phyloP scores from a whole-genome alignment of 2,888 invertebrate species.

The Ommatoiulus sabulosus region DNA sequence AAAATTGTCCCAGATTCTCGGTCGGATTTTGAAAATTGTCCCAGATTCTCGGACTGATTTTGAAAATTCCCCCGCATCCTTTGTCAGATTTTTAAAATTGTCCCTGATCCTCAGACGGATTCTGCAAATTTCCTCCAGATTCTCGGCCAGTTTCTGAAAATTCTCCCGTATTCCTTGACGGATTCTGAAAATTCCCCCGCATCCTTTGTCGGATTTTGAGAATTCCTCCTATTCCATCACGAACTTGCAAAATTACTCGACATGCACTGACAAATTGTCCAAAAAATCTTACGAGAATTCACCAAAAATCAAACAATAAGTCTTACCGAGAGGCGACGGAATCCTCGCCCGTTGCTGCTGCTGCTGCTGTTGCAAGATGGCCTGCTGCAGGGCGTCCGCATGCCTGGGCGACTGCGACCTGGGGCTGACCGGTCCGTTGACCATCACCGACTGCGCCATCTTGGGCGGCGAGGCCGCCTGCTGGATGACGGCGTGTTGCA shows the following conservation, averaged over 20 bases:
- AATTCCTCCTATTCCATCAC: too few relatives aligned
- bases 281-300: neutral
- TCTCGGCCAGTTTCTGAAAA: too few relatives aligned
- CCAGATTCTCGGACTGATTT: too few relatives aligned
- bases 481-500: constrained; percentile 58
- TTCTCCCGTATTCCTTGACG: too few relatives aligned
- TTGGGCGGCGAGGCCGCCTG: constrained; percentile 57
- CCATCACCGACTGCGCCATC: constrained; percentile 12
- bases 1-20: too few relatives aligned
- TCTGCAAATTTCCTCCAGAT: too few relatives aligned
- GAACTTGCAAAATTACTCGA: neutral
- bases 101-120: too few relatives aligned
- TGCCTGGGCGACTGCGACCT: constrained; percentile 61
- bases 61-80: too few relatives aligned
- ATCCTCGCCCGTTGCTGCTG: constrained; percentile 73
- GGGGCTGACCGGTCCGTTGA: constrained; percentile 55
- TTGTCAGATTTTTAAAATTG: too few relatives aligned
- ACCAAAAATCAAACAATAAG: neutral
- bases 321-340: constrained; percentile 72
- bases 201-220: too few relatives aligned
- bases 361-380: constrained; percentile 66
- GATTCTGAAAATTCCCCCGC: too few relatives aligned
- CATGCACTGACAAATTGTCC: neutral
- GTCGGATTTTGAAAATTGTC: too few relatives aligned
- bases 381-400: constrained; percentile 69